Evolutionary conservation across 2,797 vertebrate species (phyloP).

Genomic region (Xenopus petersii): DNA sequence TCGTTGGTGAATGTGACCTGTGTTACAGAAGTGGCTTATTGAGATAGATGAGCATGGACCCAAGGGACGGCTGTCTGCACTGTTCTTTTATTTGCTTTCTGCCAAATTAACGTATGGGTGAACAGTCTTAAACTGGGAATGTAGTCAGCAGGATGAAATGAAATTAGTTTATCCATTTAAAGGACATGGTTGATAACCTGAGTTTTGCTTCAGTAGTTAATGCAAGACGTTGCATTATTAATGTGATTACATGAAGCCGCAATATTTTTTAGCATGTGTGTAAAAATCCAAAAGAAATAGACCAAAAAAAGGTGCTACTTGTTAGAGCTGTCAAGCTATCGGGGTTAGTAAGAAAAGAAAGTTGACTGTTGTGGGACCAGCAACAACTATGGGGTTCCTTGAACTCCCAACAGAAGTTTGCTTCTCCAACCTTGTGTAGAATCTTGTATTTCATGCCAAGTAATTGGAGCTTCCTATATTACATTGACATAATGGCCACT

Average conservation of each 20-base stretch:
- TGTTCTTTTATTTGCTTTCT: constrained; percentile 41
- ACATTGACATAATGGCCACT: too few species aligned
- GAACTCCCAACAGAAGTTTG: too few species aligned
- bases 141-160: constrained; percentile 39
- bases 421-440: too few species aligned
- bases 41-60: constrained; percentile 67
- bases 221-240: background rate
- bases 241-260: background rate
- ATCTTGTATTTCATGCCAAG: too few species aligned
- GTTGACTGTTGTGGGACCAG: too few species aligned
- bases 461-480: too few species aligned
- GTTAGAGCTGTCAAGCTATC: too few species aligned
- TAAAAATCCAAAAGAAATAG: too few species aligned
- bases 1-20: constrained; percentile 66
- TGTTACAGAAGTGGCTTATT: constrained; percentile 69
- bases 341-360: too few species aligned
- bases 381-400: too few species aligned
- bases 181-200: background rate
- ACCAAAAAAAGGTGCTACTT: too few species aligned
- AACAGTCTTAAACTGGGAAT: constrained; percentile 43
- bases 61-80: constrained; percentile 57
- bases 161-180: constrained; percentile 34
- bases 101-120: constrained; percentile 61
- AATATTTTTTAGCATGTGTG: too few species aligned
- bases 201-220: background rate